Evolutionary conservation across 2,113 vertebrate genomes (phyloP).

Genomic region (Takifugu bimaculatus): DNA sequence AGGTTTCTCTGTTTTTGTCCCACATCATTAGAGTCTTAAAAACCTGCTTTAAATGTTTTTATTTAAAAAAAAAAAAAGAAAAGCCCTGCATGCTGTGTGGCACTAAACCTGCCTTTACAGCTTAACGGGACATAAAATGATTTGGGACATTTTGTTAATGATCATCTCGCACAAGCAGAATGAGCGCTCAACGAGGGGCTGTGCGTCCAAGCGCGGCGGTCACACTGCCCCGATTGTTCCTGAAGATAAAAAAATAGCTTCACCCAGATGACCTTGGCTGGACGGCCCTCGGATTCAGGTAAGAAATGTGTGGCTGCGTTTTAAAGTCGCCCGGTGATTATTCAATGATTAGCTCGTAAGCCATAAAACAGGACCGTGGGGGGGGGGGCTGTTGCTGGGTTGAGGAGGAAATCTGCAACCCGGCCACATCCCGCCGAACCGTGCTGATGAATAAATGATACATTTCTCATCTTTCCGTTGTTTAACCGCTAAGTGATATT

Average conservation of each 20-base stretch:
- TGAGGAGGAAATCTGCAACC: slow-evolving; percentile 53
- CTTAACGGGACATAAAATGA: slow-evolving; percentile 21
- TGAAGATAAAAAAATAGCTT: slow-evolving; percentile 27
- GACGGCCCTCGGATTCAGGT: slow-evolving; percentile 22
- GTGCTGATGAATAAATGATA: slow-evolving; percentile 1
- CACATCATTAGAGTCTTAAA: background rate
- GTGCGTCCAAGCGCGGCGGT: slow-evolving; percentile 21
- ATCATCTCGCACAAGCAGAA: slow-evolving; percentile 31
- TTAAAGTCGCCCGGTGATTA: slow-evolving; percentile 46
- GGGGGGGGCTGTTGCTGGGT: background rate
- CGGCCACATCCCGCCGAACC: slow-evolving; percentile 31
- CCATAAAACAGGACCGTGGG: slow-evolving; percentile 33
- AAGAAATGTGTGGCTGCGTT: slow-evolving; percentile 19
- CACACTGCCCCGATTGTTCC: slow-evolving; percentile 25
- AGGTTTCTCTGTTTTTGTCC: background rate
- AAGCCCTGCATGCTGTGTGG: background rate
- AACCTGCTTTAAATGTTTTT: too few species aligned
- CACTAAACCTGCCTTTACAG: slow-evolving; percentile 4
- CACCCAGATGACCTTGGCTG: slow-evolving; percentile 29
- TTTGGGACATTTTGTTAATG: slow-evolving; percentile 46
- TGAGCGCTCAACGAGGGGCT: slow-evolving; percentile 10
- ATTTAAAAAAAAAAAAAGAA: background rate
- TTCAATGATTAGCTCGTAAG: slow-evolving; percentile 56
- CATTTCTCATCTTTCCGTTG: slow-evolving; percentile 39
- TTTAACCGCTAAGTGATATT: slow-evolving; percentile 20